phyloP scores from a whole-genome alignment of 2,113 vertebrate genomes.

The Bubalus kerabau region DNA sequence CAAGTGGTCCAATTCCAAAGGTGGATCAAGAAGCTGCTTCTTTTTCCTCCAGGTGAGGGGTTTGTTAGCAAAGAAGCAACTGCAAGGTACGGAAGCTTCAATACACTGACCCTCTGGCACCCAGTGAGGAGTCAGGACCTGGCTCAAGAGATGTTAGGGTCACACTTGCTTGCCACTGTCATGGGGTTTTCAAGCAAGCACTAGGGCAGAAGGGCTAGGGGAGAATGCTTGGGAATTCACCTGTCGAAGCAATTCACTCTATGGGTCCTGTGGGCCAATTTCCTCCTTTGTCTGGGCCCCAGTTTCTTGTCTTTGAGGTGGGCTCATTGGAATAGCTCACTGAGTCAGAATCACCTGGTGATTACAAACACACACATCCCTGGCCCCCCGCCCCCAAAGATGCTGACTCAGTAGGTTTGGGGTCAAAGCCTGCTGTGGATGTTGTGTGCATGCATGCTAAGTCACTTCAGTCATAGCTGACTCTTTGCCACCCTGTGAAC shows the following conservation, averaged over 20 bases:
- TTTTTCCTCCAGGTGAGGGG: neutral
- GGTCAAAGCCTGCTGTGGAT: neutral
- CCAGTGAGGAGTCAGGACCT: neutral
- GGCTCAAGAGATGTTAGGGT: neutral
- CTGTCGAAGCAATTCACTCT: neutral
- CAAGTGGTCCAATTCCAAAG: neutral
- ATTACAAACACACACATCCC: neutral
- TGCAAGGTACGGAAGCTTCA: neutral
- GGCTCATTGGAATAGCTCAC: neutral
- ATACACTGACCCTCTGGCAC: fast-evolving
- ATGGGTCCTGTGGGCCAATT: fast-evolving
- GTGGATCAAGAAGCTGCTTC: neutral
- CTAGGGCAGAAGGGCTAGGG: neutral
- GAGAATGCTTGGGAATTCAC: neutral
- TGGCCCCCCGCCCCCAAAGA: neutral
- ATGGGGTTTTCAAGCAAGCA: neutral
- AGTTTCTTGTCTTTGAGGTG: neutral
- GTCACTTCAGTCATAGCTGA: neutral
- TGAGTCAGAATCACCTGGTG: neutral
- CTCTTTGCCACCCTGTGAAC: neutral
- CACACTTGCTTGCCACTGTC: neutral
- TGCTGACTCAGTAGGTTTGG: neutral
- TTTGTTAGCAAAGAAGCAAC: neutral
- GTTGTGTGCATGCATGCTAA: neutral
- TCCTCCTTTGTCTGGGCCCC: neutral